Evolutionary conservation across 2,888 invertebrate genomes (phyloP).

Genomic region (Lagria hirta): DNA sequence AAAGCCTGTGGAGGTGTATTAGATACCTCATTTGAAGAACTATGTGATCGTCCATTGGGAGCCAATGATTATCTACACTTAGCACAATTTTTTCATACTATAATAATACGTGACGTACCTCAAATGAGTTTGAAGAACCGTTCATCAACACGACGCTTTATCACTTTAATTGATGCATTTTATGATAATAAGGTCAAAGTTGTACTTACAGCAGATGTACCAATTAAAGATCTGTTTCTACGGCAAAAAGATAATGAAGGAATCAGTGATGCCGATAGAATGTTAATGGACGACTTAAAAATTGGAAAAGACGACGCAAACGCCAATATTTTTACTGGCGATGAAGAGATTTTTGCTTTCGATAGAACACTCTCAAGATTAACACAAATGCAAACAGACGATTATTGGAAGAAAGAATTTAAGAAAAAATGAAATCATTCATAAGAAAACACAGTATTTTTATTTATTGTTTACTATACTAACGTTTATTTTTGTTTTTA

Average conservation of each 20-base stretch:
- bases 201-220: conserved; percentile 80
- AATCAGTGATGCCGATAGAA: conserved; percentile 71
- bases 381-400: conserved; percentile 92
- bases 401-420: conserved; percentile 71
- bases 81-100: conserved; percentile 91
- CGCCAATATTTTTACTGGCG: conserved; percentile 93
- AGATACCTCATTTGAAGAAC: conserved; percentile 84
- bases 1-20: conserved; percentile 91
- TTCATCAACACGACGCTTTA: conserved; percentile 92
- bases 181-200: conserved; percentile 91
- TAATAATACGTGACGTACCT: conserved; percentile 88
- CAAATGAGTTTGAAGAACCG: conserved; percentile 75
- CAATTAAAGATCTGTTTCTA: conserved; percentile 74
- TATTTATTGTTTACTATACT: too few species aligned
- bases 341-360: conserved; percentile 97
- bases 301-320: conserved; percentile 70
- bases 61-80: conserved; percentile 94
- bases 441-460: too few species aligned
- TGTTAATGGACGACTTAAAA: conserved; percentile 94
- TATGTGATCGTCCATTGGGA: conserved; percentile 90
- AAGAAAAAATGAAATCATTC: conserved; percentile 17
- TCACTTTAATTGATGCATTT: conserved; percentile 93
- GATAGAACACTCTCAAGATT: conserved; percentile 92
- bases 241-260: conserved; percentile 54
- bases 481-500: too few species aligned